These are phyloP conservation scores for Montifringilla adamsi DNA, from an alignment of 2,113 vertebrate species.

Conservation along the genomic window DNA sequence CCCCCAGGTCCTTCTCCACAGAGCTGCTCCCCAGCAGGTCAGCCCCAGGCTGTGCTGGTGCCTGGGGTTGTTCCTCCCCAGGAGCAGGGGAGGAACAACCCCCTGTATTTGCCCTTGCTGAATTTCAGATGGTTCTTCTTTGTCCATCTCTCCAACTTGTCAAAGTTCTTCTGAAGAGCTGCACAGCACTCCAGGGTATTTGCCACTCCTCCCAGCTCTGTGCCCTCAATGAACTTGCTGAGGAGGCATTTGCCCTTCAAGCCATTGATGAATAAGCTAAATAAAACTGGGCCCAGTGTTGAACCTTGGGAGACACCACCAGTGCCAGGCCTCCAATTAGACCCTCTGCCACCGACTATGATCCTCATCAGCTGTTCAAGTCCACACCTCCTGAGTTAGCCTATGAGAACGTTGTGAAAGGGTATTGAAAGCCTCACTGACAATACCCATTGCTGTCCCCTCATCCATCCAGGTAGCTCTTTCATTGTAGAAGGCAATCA, in stretches of 20 bases:
- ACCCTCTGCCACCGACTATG: not conserved
- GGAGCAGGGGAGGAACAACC: no score
- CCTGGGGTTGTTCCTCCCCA: not conserved
- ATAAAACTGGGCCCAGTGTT: not conserved
- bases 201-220: not conserved
- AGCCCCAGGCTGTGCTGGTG: not conserved
- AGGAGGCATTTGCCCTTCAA: not conserved
- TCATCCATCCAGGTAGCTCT: not conserved
- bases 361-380: not conserved
- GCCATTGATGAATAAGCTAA: not conserved
- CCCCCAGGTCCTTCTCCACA: not conserved
- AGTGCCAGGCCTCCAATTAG: not conserved
- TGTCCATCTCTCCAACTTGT: not conserved
- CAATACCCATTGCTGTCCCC: not conserved
- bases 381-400: not conserved
- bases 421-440: not conserved
- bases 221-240: not conserved
- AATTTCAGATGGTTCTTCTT: not conserved
- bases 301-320: not conserved
- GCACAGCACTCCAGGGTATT: accelerated
- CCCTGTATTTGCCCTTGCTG: not conserved
- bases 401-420: not conserved
- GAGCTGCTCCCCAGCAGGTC: not conserved
- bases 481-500: not conserved
- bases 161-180: accelerated